These are phyloP conservation scores for Linnaemya vulpina DNA, from an alignment of 2,888 invertebrate species.

Conservation along the genomic window DNA sequence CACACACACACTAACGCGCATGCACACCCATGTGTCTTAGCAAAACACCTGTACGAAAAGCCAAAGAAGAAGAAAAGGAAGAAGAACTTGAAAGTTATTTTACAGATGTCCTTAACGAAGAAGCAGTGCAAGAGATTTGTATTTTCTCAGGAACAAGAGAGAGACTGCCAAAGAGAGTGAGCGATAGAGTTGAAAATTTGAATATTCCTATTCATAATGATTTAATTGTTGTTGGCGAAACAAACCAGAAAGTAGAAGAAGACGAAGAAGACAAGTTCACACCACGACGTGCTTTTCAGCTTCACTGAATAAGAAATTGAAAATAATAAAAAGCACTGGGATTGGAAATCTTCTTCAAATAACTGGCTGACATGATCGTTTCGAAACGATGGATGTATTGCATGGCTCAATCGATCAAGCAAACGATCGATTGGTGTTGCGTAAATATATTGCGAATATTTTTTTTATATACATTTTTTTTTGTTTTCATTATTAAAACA, in stretches of 20 bases:
- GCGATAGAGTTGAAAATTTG: background rate
- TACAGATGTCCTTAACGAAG: conserved; percentile 79
- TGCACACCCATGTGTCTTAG: background rate
- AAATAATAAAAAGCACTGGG: background rate
- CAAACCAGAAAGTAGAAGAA: background rate
- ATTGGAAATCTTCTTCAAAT: background rate
- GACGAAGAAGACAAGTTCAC: background rate
- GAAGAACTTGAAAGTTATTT: conserved; percentile 18
- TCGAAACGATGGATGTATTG: conserved; percentile 12
- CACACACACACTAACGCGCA: background rate
- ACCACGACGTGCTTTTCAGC: background rate
- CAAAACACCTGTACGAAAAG: conserved; percentile 65
- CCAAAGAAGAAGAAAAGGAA: background rate
- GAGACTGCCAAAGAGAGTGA: background rate
- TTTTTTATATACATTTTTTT: no score
- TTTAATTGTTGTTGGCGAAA: background rate
- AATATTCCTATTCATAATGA: background rate
- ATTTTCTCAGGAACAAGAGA: background rate
- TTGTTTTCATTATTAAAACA: conserved; percentile 54
- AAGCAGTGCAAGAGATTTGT: background rate
- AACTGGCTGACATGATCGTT: background rate
- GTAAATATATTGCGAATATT: conserved; percentile 60
- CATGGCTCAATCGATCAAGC: conserved; percentile 60
- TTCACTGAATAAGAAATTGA: background rate
- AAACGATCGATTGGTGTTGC: conserved; percentile 63